Percentiles rank a stretch among this genome's conserved stretches.
These are phyloP conservation scores for Nipponia nippon DNA, from an alignment of 2,113 vertebrate species.

Conservation along the genomic window DNA sequence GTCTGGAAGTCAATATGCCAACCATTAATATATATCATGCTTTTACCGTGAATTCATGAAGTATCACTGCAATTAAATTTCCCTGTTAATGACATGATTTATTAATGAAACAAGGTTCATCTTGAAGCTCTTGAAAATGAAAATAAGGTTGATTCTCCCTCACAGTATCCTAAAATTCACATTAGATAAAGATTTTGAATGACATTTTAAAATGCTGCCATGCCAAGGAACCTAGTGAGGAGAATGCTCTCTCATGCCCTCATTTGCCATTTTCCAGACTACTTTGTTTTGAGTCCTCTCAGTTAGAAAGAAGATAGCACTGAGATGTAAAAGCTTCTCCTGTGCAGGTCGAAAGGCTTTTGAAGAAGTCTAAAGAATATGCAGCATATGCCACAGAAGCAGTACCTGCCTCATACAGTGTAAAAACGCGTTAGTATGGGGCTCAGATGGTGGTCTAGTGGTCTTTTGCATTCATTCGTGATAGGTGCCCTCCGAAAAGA, in stretches of 20 bases:
- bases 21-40: neutral
- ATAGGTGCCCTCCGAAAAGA: neutral
- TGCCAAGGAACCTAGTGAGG: neutral
- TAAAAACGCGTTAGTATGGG: neutral
- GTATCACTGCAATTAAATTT: conserved; percentile 38
- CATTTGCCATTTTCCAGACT: neutral
- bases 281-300: neutral
- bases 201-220: neutral
- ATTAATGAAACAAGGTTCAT: conserved; percentile 46
- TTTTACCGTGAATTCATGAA: conserved; percentile 41
- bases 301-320: neutral
- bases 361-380: neutral
- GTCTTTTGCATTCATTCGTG: neutral
- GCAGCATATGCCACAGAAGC: neutral
- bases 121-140: conserved; percentile 18
- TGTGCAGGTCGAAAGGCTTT: neutral
- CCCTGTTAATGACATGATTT: conserved; percentile 35
- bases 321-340: neutral
- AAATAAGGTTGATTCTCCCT: neutral
- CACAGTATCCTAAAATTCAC: neutral
- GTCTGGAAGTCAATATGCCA: conserved; percentile 8
- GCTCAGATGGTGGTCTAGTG: neutral
- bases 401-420: neutral
- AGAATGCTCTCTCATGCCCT: neutral
- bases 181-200: neutral